Evolutionary conservation across 2,797 vertebrate genomes (phyloP).

Genomic region (Macrochelys suwanniensis): DNA sequence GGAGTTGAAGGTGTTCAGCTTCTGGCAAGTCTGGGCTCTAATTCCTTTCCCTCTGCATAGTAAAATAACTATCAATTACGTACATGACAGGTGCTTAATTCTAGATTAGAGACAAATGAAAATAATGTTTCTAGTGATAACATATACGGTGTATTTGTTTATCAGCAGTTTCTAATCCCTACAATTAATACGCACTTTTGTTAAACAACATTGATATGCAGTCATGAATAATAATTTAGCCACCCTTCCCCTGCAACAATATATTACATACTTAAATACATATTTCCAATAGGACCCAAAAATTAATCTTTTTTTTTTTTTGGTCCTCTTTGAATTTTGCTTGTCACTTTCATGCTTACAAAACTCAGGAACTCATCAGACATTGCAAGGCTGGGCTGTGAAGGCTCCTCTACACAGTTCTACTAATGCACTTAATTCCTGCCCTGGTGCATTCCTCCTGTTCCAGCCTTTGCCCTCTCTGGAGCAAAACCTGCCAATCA

Average conservation of each 20-base stretch:
- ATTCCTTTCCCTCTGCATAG: neutral
- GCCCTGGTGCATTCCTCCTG: slow-evolving; percentile 40
- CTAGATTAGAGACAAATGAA: neutral
- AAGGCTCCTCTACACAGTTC: slow-evolving; percentile 27
- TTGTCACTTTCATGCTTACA: neutral
- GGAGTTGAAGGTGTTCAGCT: neutral
- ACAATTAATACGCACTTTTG: rapidly evolving
- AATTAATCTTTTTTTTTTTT: neutral
- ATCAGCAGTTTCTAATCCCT: neutral
- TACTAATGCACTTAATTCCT: slow-evolving; percentile 32
- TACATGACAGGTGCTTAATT: rapidly evolving
- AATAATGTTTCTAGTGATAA: neutral
- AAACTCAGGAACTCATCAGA: slow-evolving; percentile 3
- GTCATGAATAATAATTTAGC: rapidly evolving
- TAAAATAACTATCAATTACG: rapidly evolving
- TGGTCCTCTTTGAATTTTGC: neutral
- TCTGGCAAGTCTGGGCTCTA: neutral
- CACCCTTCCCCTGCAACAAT: neutral
- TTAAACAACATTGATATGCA: rapidly evolving
- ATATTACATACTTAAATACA: rapidly evolving
- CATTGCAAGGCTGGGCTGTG: rapidly evolving
- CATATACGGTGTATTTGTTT: rapidly evolving
- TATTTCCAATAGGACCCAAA: rapidly evolving
- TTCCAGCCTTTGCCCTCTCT: slow-evolving; percentile 58
- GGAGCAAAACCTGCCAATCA: slow-evolving; percentile 52